A percentile compares a stretch with the other conserved stretches of the same genome.
These are phyloP conservation scores for Alligator sinensis DNA, from an alignment of 2,113 vertebrate species.

Conservation along the genomic window DNA sequence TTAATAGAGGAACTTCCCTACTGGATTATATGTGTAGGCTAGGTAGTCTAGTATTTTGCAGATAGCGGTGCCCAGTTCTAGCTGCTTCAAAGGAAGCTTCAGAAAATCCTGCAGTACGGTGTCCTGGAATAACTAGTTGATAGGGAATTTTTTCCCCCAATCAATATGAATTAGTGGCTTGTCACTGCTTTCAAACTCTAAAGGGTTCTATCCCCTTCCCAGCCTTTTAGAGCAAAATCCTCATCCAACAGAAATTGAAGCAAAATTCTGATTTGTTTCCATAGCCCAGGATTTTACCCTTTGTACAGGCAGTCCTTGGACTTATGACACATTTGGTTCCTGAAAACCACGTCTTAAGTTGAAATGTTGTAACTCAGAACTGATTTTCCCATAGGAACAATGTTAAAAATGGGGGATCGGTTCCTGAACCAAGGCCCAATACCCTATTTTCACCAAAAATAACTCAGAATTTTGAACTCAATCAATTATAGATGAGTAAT, in stretches of 20 bases:
- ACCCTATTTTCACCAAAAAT: no score
- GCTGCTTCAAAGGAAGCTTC: neutral
- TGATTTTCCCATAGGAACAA: no score
- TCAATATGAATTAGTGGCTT: neutral
- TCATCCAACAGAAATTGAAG: neutral
- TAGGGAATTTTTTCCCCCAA: neutral
- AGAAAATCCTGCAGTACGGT: neutral
- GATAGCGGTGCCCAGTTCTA: neutral
- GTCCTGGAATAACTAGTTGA: neutral
- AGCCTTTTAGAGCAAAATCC: neutral
- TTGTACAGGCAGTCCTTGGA: no score
- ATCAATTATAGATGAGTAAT: no score
- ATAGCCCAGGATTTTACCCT: neutral
- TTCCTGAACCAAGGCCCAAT: no score
- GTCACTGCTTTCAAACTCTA: neutral
- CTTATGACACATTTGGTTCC: no score
- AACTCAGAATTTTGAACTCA: no score
- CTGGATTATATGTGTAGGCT: neutral
- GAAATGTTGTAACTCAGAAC: no score
- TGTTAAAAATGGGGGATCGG: no score
- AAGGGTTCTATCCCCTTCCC: neutral
- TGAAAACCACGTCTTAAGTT: no score
- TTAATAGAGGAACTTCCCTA: neutral
- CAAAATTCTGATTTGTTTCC: constrained; percentile 20
- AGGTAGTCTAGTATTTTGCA: neutral